Conservation (phyloP, 1,140 invertebrate species). For the Brachionus plicatilis region DNA sequence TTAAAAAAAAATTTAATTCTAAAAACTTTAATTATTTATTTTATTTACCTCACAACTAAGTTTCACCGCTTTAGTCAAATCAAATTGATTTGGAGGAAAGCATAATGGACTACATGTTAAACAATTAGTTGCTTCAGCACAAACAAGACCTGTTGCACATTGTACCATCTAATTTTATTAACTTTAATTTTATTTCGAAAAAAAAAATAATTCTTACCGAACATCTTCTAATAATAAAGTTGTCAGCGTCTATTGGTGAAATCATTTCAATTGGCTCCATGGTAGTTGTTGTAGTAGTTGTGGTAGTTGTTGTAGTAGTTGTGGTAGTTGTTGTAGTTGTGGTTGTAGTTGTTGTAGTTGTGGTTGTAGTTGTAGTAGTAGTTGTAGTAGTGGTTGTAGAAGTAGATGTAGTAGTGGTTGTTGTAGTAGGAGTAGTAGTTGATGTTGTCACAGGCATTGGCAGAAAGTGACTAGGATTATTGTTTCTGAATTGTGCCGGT, state of each 20-base stretch:
- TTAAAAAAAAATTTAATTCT: not conserved
- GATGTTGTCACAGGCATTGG: not conserved
- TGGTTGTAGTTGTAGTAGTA: not conserved
- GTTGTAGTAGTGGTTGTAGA: not conserved
- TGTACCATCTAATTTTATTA: not conserved
- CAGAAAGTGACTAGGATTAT: not conserved
- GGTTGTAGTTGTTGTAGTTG: not conserved
- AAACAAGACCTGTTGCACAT: not conserved
- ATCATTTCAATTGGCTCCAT: not conserved
- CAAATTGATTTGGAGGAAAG: not conserved
- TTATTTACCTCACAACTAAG: not conserved
- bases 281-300: not conserved
- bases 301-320: not conserved
- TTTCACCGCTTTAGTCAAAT: not conserved
- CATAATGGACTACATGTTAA: not conserved
- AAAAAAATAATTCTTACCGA: not conserved
- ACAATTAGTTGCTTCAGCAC: constrained; percentile 24
- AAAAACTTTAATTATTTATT: not conserved
- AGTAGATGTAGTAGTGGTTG: not conserved
- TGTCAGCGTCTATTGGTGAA: not conserved
- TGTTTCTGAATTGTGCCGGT: not conserved
- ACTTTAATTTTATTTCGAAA: not conserved
- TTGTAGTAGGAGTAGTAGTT: not conserved
- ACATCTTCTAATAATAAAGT: not conserved
- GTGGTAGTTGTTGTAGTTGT: not conserved